Conservation (phyloP, 2,113 vertebrate species). For the Fregetta grallaria region DNA sequence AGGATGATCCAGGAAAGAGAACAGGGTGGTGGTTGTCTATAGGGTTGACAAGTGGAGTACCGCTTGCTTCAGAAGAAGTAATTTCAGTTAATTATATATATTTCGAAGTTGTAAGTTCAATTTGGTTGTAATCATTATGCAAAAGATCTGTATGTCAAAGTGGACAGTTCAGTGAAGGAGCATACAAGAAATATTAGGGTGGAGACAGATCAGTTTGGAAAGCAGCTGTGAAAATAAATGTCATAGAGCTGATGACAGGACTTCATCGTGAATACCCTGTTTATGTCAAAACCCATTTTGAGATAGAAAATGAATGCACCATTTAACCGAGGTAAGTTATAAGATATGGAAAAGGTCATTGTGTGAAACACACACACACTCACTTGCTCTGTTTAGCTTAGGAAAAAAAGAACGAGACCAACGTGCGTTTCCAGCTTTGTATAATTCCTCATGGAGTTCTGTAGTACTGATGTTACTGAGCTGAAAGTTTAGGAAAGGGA, state of each 20-base stretch:
- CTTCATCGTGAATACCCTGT: neutral
- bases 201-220: neutral
- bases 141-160: neutral
- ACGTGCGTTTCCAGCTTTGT: neutral
- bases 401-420: neutral
- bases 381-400: neutral
- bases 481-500: neutral
- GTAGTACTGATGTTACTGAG: neutral
- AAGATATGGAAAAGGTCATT: neutral
- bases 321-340: neutral
- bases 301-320: neutral
- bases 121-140: neutral
- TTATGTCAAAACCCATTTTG: neutral
- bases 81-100: neutral
- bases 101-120: neutral
- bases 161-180: neutral
- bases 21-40: too few relatives aligned
- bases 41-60: neutral
- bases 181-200: neutral
- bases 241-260: neutral
- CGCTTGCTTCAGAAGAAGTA: neutral
- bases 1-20: neutral
- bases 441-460: neutral
- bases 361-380: neutral
- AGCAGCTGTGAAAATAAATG: neutral